Conservation (phyloP, 2,888 invertebrate genomes). For the Poecilobothrus nobilitatus region DNA sequence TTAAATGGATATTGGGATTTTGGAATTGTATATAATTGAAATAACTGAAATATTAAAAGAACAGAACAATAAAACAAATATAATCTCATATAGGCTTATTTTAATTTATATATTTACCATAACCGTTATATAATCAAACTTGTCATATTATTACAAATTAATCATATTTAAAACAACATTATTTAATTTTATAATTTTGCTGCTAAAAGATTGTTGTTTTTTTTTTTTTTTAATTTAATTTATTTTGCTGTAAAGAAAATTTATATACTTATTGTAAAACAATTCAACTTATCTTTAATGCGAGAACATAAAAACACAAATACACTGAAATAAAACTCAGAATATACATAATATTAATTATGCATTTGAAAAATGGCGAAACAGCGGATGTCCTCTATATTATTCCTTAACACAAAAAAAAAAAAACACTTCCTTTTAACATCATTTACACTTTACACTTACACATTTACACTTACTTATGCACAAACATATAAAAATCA, state of each 20-base stretch:
- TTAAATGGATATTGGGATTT: not conserved
- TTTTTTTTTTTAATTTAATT: not conserved
- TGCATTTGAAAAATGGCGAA: conserved; percentile 26
- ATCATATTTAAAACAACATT: no score
- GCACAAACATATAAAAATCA: no score
- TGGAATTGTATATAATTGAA: not conserved
- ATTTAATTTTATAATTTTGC: not conserved
- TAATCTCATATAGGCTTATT: no score
- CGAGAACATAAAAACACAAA: not conserved
- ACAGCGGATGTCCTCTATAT: conserved; percentile 28
- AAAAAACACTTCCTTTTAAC: no score
- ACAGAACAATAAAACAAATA: no score
- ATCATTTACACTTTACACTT: no score
- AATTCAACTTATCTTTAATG: not conserved
- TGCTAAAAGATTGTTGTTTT: not conserved
- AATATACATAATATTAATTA: not conserved
- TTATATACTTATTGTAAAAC: not conserved
- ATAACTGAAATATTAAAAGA: not conserved
- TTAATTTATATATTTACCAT: no score
- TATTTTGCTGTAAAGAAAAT: not conserved
- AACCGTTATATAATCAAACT: no score
- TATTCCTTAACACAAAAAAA: conserved; percentile 16
- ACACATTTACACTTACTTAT: no score
- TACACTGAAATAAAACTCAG: not conserved
- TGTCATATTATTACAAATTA: no score